Evolutionary conservation across 1,140 invertebrate genomes (phyloP), one percentile per base, ranked within the genome.

Genomic region (Meloidogyne hapla): DNA sequence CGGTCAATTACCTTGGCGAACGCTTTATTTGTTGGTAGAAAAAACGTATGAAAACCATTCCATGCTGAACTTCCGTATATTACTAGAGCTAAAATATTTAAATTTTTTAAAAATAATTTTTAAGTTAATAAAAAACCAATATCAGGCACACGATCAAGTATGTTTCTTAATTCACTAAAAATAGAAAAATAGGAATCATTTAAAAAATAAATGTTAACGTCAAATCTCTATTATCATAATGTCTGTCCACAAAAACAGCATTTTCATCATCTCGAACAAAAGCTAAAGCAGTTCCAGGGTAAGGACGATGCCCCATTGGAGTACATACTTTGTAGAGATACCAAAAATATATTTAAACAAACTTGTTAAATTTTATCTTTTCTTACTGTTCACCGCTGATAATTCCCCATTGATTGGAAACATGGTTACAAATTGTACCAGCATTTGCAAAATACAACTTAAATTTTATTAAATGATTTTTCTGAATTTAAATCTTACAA

Each of bases 1-100:
- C 86, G 77, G 45, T 86, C 85, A 48, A 86, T 84, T 12, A 84
- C 83, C 48, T 86, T 86, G 1, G 84, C 80, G 73, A 86, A 86
- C 10, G 85, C 85, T 28, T 82, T 80, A 67, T 86, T 87, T 28
- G 69, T 85, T 5, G 85, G 85, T 13, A 86, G 68, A 68, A 86
- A 86, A 76, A 85, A 86, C 2, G 85, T 86, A 70, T 86, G 86
- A 68, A 86, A 86, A 13, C 86, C 85, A 74, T 87, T 87, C 84
- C 84, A 86, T 12, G 86, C 86, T 15, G 84, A 87, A 66, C 80
- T 78, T 25, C 73, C 85, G 66, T 77, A 86, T 40, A 86, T 87
- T 5, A 86, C 86, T 12, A 86, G 48, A 18, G 70, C 48, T 56
- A 56, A 56, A 56, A 56, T 15, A 2, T 15, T n/a, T 5, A 5